Evolutionary conservation across 2,113 vertebrate genomes (phyloP), one percentile per base, ranked within the genome.

Genomic region (Strix uralensis): DNA sequence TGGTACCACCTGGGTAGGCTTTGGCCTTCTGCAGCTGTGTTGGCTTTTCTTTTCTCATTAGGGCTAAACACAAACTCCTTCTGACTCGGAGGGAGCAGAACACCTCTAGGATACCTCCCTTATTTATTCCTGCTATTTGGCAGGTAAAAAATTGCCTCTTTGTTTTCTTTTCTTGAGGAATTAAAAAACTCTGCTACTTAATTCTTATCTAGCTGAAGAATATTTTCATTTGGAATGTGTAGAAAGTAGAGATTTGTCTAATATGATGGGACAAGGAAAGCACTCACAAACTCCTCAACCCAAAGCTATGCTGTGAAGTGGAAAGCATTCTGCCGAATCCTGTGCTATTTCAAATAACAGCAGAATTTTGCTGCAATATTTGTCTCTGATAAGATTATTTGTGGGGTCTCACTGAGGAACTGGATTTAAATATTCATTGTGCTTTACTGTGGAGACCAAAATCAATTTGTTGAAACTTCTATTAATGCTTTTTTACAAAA

Each of bases 401-500:
- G 27, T 54, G 32, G n/a, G 30, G 17, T 85, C n/a, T 86, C 17
- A 54, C 22, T 32, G 19, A 30, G 54, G 30, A 78, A 58, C 2
- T 58, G 38, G 11, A n/a, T 86, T 78, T 94, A 78, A 92, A 65
- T 89, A 82, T 78, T 82, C 47, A 29, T 59, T 79, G 23, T 49
- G 30, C 21, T 57, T 47, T 67, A 38, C 34, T 59, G 26, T 4
- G 0, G 58, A 78, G 26, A 90, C 32, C 10, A 55, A 89, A 82
- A 75, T 80, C 6, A 52, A 70, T 66, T 75, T 92, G 12, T n/a
- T 67, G 57, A 67, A 49, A 15, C 30, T 81, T 82, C n/a, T 65
- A 7, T 58, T 46, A 46, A 40, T 63, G 36, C 3, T 54, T 65
- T 73, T 80, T 49, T 46, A 54, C 1, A 1, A 38, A 78, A 58